Evolutionary conservation across 1,140 invertebrate genomes (phyloP), one percentile per base, ranked within the genome.

Genomic region (Drosophila littoralis): DNA sequence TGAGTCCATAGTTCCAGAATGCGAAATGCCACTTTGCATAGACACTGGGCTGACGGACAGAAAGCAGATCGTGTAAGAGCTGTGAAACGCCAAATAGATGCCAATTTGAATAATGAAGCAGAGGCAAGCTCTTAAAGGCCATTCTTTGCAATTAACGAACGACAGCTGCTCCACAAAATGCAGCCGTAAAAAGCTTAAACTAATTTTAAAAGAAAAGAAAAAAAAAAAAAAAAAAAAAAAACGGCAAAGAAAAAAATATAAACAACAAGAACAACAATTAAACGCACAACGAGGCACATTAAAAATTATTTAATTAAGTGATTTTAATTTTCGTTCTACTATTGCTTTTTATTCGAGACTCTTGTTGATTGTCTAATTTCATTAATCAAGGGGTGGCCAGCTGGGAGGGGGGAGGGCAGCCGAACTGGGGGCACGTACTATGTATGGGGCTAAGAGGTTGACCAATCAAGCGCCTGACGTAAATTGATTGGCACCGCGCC

Each of bases 301-400:
- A 88, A 86, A 88, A 86, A 86, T 88, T 88, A 88, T 88, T 88
- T 88, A 89, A 88, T 88, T 88, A 80, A 88, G 84, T 88, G 79
- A 83, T 86, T 86, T 86, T 86, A 88, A 88, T 83, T 86, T 79
- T 58, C 65, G 60, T 64, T 72, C 54, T 40, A 68, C 71, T 74
- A 48, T 63, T 63, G 50, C 15, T 66, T 54, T 52, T 52, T 46
- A 15, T 80, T 70, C 38, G 38, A 28, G 22, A 58, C 75, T 68
- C 74, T 75, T 58, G 79, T 81, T 88, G 84, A 88, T 88, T 88
- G 84, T 88, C 83, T 88, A 88, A 88, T 88, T 88, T 88, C 84
- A 88, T 88, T 88, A 88, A 83, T 89, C 79, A 74, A 82, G 46
- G 13, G 15, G 10, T n/a, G 22, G 42, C 6, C 13, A 33, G 6